Evolutionary conservation across 2,113 vertebrate genomes (phyloP).

Genomic region (Neomonachus schauinslandi): DNA sequence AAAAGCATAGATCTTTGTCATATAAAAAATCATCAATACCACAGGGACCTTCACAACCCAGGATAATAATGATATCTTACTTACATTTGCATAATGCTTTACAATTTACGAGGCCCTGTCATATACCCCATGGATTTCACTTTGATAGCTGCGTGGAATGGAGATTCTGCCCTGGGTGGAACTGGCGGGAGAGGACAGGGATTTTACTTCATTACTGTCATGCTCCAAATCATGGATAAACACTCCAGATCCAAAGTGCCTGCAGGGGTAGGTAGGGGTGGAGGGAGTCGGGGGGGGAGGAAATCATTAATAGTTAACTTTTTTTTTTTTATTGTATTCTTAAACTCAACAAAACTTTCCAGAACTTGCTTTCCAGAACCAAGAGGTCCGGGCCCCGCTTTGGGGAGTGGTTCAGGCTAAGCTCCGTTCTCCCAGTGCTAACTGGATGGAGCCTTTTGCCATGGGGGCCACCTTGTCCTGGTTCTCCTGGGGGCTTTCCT

Average conservation of each 20-base stretch:
- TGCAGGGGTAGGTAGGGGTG: neutral
- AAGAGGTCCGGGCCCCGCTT: neutral
- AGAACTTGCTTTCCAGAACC: neutral
- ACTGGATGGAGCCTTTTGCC: neutral
- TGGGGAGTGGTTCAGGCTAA: neutral
- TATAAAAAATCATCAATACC: neutral
- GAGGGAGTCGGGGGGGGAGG: neutral
- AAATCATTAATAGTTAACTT: neutral
- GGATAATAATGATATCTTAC: neutral
- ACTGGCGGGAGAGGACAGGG: neutral
- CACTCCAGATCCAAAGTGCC: neutral
- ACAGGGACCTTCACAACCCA: neutral
- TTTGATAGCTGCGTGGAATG: neutral
- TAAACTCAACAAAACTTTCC: neutral
- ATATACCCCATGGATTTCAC: fast-evolving
- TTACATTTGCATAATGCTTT: conserved; percentile 4
- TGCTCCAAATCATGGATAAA: neutral
- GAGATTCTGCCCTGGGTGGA: neutral
- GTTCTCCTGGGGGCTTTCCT: neutral
- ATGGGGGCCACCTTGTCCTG: too few relatives aligned
- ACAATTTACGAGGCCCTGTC: neutral
- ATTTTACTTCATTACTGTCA: neutral
- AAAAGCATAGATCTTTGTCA: conserved; percentile 44
- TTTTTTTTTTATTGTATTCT: neutral
- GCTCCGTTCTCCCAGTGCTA: neutral